Conservation (phyloP, 2,888 invertebrate species). For the Drosophila birchii region DNA sequence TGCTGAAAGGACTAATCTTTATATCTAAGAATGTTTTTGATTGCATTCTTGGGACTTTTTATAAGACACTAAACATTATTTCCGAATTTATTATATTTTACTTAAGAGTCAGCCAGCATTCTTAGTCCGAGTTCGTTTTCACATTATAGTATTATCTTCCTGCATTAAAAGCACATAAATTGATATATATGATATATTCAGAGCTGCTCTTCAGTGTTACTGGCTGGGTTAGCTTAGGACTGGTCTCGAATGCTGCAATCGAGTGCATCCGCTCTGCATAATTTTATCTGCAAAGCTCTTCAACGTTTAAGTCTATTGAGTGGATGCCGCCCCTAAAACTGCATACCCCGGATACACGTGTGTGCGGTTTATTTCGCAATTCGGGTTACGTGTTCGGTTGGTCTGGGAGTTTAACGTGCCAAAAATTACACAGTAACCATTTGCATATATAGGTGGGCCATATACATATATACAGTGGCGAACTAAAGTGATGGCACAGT, state of each 20-base stretch:
- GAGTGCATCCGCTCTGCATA: neutral
- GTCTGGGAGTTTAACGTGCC: conserved; percentile 57
- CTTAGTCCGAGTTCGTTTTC: too few relatives aligned
- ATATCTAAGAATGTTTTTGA: too few relatives aligned
- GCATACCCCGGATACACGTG: conserved; percentile 39
- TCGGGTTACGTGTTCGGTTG: conserved; percentile 74
- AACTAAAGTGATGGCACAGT: too few relatives aligned
- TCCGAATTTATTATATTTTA: too few relatives aligned
- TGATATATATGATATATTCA: neutral
- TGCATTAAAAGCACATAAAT: too few relatives aligned
- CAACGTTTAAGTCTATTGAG: conserved; percentile 70
- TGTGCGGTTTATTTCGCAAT: conserved; percentile 75
- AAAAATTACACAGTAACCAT: conserved; percentile 55
- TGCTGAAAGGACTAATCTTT: neutral
- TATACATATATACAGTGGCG: conserved; percentile 1
- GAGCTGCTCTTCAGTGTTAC: neutral
- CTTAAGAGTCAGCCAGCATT: too few relatives aligned
- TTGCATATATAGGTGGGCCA: conserved; percentile 7
- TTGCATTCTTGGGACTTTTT: neutral
- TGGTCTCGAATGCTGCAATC: conserved; percentile 13
- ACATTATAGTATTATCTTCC: too few relatives aligned
- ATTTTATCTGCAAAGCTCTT: conserved; percentile 46
- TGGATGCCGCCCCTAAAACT: conserved; percentile 24
- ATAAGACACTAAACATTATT: too few relatives aligned
- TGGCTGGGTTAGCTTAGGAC: conserved; percentile 9